Percentiles rank a stretch among this genome's conserved stretches.
Evolutionary conservation across 2,888 invertebrate species (phyloP).

Genomic region (Troides oblongomaculatus): DNA sequence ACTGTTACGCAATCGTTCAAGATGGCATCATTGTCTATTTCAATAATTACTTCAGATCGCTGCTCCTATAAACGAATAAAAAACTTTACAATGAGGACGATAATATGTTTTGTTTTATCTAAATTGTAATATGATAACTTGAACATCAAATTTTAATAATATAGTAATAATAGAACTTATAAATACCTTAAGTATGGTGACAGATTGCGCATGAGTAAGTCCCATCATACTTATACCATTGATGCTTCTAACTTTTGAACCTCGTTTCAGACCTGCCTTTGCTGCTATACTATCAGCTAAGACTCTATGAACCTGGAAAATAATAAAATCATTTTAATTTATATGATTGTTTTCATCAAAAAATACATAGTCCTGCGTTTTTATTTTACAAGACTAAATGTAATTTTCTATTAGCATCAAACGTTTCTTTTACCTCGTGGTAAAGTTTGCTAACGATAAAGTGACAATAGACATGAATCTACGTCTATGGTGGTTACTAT

Average conservation of each 20-base stretch:
- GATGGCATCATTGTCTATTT: slow-evolving; percentile 81
- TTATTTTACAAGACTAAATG: no score
- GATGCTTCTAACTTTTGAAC: slow-evolving; percentile 93
- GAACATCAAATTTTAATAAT: not conserved
- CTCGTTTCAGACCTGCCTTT: slow-evolving; percentile 91
- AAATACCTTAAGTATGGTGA: slow-evolving; percentile 89
- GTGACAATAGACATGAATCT: no score
- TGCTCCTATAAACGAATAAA: slow-evolving; percentile 80
- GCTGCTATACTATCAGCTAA: slow-evolving; percentile 92
- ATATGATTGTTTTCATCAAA: not conserved
- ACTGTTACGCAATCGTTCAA: slow-evolving; percentile 50
- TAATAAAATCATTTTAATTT: not conserved
- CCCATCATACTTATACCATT: slow-evolving; percentile 91
- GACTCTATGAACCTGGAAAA: slow-evolving; percentile 89
- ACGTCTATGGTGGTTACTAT: no score
- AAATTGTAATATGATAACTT: not conserved
- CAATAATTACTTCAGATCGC: slow-evolving; percentile 88
- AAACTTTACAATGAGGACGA: not conserved
- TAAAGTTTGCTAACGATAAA: no score
- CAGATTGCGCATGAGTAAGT: slow-evolving; percentile 92
- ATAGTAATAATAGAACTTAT: not conserved
- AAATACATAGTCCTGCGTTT: no score
- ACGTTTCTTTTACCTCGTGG: no score
- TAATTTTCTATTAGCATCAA: no score
- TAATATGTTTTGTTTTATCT: not conserved